Evolutionary conservation across 1,140 invertebrate species (phyloP).

Genomic region (Caerostris darwini): DNA sequence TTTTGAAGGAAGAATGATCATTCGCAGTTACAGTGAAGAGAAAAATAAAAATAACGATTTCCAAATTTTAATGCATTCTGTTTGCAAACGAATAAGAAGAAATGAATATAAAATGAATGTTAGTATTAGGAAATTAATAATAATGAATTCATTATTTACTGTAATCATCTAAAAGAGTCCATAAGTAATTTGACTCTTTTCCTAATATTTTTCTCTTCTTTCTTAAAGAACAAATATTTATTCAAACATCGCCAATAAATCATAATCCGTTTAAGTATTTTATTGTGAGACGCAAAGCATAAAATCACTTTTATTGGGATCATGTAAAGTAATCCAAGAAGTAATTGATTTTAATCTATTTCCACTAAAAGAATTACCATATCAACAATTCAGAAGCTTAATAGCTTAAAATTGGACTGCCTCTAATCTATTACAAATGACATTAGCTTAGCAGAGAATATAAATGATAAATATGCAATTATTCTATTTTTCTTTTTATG

Average conservation of each 20-base stretch:
- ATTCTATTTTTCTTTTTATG: too few relatives aligned
- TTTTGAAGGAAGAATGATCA: too few relatives aligned
- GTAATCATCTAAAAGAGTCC: not conserved
- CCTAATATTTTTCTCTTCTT: not conserved
- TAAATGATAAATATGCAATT: too few relatives aligned
- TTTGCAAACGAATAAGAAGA: not conserved
- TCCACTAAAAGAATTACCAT: not conserved
- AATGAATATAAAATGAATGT: not conserved
- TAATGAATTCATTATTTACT: not conserved
- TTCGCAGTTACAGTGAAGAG: too few relatives aligned
- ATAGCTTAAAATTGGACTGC: not conserved
- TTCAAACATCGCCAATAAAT: not conserved
- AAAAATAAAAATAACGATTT: too few relatives aligned
- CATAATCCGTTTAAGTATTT: not conserved
- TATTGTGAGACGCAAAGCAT: not conserved
- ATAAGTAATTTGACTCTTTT: not conserved
- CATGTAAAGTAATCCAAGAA: not conserved
- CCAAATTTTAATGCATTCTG: not conserved
- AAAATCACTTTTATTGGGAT: not conserved
- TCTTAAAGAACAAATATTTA: not conserved
- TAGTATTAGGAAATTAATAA: not conserved
- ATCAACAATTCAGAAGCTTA: not conserved
- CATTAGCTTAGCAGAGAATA: too few relatives aligned
- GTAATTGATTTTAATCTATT: conserved; percentile 31
- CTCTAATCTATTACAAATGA: too few relatives aligned